Base-by-base conservation (phyloP, 1,140 invertebrate genomes). In the Rhyzopertha dominica region DNA sequence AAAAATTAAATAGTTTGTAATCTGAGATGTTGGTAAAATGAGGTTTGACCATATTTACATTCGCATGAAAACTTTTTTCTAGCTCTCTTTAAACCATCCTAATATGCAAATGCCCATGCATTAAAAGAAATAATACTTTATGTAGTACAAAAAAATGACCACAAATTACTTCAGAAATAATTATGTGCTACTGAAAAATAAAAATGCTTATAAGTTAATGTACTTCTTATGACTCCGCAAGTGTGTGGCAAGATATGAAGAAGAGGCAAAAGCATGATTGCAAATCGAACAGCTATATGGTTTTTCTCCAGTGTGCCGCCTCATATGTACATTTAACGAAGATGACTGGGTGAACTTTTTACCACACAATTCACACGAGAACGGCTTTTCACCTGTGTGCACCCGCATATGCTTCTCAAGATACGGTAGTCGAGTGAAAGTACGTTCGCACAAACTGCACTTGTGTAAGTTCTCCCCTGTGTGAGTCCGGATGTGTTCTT, bases 311-410 rank as follows among this genome's bases (percentile, higher is more conserved):
- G 53, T 59, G 50, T 62, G 59, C 36, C 74, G 74, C 37, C 77
- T 60, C 54, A 79, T 75, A 60, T 82, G 80, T 13, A 78, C 78
- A 69, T 45, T 82, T 75, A 55, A 67, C 64, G 42, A 68, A 58
- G 3, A 67, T 63, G 1, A 58, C 36, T 56, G 55, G 66, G 54
- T 84, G 79, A 13, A 78, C 75, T 62, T 79, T 81, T 73, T 84
- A n/a, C 71, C 70, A 61, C 86, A 90, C 5, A 82, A 68, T 57
- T 80, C 74, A 58, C 86, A 90, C 23, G 81, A 70, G 60, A 85
- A 89, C 9, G 85, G 80, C 66, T 85, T 85, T 62, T 87, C 85
- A 0, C 82, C 82, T 0, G 73, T 73, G 38, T 74, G 72, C 0
- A 66, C 70, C 49, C 73, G 58, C 38, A 58, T 53, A 43, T 64